Conservation (phyloP, 1,140 invertebrate genomes). For the Ooceraea biroi region DNA sequence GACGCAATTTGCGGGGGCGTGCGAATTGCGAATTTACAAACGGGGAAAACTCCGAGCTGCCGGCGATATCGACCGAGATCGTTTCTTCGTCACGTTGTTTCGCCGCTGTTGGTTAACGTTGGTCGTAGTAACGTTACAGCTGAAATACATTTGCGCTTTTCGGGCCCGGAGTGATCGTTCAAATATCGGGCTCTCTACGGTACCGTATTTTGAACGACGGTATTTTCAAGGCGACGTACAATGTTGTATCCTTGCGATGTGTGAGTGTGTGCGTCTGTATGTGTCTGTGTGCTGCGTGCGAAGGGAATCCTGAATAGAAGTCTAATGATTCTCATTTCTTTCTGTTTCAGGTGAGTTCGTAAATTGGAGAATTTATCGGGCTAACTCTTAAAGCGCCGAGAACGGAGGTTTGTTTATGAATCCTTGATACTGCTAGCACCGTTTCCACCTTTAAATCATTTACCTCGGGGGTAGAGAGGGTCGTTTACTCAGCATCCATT, state of each 20-base stretch:
- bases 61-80: no score
- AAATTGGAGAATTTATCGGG: conserved; percentile 31
- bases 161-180: no score
- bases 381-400: conserved; percentile 37
- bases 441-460: conserved; percentile 54
- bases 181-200: no score
- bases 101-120: no score
- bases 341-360: conserved; percentile 70
- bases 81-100: background rate
- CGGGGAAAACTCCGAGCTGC: background rate
- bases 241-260: background rate
- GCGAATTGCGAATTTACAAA: background rate
- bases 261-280: background rate
- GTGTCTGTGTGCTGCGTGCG: no score
- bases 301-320: background rate
- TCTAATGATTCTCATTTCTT: conserved; percentile 36
- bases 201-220: background rate
- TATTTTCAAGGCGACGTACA: background rate
- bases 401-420: conserved; percentile 59
- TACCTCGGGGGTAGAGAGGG: conserved; percentile 1
- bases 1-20: conserved; percentile 6
- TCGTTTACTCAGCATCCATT: conserved; percentile 46
- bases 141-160: no score
- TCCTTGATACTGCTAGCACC: conserved; percentile 40
- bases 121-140: no score